Evolutionary conservation across 2,113 vertebrate species (phyloP), one percentile per base, ranked within the genome.

Genomic region (Orientallactaga bullata): DNA sequence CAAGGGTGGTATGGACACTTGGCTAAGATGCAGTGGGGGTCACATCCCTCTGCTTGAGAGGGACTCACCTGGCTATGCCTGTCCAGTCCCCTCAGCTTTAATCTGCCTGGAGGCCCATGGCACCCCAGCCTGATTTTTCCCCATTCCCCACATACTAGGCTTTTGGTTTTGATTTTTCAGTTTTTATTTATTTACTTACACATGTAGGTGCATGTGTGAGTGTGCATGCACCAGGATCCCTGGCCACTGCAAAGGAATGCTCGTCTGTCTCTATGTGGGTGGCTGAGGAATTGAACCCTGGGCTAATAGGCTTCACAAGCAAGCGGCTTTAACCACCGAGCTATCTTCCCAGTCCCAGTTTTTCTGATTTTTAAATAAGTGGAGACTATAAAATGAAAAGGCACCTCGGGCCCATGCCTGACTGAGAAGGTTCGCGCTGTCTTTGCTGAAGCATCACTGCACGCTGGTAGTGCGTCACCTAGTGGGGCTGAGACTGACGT

Each of bases 1-100:
- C 20, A 5, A 24, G 30, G 26, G 61, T 23, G 15, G 15, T 24
- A 28, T 32, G 39, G 42, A n/a, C 18, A n/a, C 9, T 12, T 37
- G 39, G 37, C 9, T 32, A 3, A 1, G 26, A 69, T 26, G n/a
- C 76, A 35, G 6, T 0, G 20, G 4, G 4, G 3, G 21, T 32
- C 21, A 10, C 10, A 58, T 72, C 37, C 10, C 42, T 39, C 37
- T 58, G 30, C 61, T 18, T 42, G 65, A 13, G 0, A 6, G 13
- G 24, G 13, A 30, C 24, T 10, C 24, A 5, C 6, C 0, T 11
- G 26, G 26, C 9, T 3, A 1, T 8, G 15, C 39, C 69, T 21
- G 69, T 23, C 65, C 37, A 37, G 1, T 24, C 2, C 42, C 32
- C 0, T 16, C 37, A 47, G 47, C 21, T 18, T 12, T 23, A 10